A percentile compares a stretch with the other conserved stretches of the same genome.
These are phyloP conservation scores for Regulus satrapa DNA, from an alignment of 2,113 vertebrate species.

Conservation along the genomic window DNA sequence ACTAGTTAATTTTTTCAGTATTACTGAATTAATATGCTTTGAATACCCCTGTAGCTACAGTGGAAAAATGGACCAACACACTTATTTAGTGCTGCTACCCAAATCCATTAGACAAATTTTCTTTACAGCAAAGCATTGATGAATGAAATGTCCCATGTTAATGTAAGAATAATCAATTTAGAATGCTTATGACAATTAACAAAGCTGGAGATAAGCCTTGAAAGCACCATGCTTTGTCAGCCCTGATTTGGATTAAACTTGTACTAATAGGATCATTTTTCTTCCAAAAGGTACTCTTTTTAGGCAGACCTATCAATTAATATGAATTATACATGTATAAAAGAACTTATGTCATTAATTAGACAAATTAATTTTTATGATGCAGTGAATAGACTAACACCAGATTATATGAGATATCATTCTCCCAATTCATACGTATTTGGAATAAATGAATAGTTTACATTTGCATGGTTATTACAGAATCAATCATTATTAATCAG, in stretches of 20 bases:
- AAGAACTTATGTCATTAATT: conserved; percentile 98
- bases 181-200: conserved; percentile 96
- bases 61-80: conserved; percentile 78
- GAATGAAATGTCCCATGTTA: conserved; percentile 87
- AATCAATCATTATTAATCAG: conserved; percentile 68
- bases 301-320: conserved; percentile 94
- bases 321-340: conserved; percentile 98
- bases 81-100: conserved; percentile 78
- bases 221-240: conserved; percentile 90
- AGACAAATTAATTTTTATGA: conserved; percentile 96
- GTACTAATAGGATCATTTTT: conserved; percentile 95
- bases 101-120: conserved; percentile 83
- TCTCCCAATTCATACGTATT: conserved; percentile 52
- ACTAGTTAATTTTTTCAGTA: conserved; percentile 71
- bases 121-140: conserved; percentile 83
- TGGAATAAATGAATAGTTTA: conserved; percentile 77
- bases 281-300: conserved; percentile 90
- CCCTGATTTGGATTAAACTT: conserved; percentile 94
- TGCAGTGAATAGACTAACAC: conserved; percentile 82
- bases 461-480: conserved; percentile 73
- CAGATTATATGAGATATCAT: conserved; percentile 76
- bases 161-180: conserved; percentile 90
- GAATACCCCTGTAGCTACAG: conserved; percentile 82
- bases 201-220: conserved; percentile 80
- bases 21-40: conserved; percentile 79